These are phyloP conservation scores for Pantherophis guttatus DNA, from an alignment of 2,113 vertebrate genomes.

Conservation along the genomic window DNA sequence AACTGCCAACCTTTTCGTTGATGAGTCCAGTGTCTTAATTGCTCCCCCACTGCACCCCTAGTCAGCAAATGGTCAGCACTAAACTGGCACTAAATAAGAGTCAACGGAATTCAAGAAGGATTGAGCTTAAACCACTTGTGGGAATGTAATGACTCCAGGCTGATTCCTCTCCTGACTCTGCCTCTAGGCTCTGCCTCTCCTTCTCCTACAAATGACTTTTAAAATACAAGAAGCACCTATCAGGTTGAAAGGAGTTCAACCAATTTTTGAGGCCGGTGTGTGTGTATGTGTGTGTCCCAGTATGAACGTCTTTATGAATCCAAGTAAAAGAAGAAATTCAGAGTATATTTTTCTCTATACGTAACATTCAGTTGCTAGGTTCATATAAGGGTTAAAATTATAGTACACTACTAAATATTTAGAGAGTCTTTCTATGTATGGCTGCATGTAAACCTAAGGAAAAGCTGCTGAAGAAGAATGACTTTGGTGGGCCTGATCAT, in stretches of 20 bases:
- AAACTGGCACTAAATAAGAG: neutral
- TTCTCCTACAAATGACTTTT: neutral
- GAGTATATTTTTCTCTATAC: neutral
- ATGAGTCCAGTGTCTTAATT: neutral
- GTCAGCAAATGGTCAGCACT: neutral
- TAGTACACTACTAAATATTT: neutral
- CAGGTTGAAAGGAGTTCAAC: neutral
- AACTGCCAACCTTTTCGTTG: neutral
- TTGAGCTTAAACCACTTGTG: neutral
- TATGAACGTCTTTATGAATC: neutral
- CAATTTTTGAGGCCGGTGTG: neutral
- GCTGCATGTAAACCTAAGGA: neutral
- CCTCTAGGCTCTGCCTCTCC: neutral
- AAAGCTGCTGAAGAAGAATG: neutral
- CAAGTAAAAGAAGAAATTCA: neutral
- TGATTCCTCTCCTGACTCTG: neutral
- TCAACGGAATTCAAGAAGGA: neutral
- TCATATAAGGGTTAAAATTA: neutral
- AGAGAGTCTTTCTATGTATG: neutral
- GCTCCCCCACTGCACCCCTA: neutral
- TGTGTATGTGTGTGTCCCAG: no score
- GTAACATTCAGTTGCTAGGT: neutral
- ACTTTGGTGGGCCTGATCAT: neutral
- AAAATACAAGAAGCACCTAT: neutral
- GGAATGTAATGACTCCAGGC: neutral